Base-by-base conservation (phyloP, 2,888 invertebrate genomes). In the Phymatocera aterrima region DNA sequence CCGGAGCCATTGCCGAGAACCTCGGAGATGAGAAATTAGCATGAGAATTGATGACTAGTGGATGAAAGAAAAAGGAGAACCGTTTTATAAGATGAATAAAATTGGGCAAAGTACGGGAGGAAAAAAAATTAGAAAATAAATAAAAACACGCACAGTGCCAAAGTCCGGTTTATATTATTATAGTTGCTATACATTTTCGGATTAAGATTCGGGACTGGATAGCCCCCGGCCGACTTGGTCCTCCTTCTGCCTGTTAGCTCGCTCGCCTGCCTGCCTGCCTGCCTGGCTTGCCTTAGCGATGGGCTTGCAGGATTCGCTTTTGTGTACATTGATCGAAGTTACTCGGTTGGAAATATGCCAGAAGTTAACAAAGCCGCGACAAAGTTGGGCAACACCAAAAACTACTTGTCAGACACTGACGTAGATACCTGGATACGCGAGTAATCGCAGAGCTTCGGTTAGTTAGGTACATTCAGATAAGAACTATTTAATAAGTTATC, bases 291-390 rank as follows among this genome's bases (percentile, higher is more conserved):
- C 64, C 72, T 72, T 72, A 43, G 21, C 40, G 18, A 3, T 24
- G 18, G 34, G 64, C n/a, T 37, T 64, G 34, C 64, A 37, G 43
- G 43, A n/a, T n/a, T n/a, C 46, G 43, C 43, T 51, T 60, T 72
- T 51, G 31, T 72, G 21, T 51, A 72, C 74, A 84, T 84, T 79
- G 65, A 83, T 83, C 79, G 79, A 81, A 78, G 78, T 82, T 81
- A 83, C 81, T 83, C 84, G 82, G 60, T 81, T 79, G 84, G 81
- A 82, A 81, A 79, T 77, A 64, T 82, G 83, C 75, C 80, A 72
- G 72, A 72, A 51, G 48, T 72, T 72, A 72, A 72, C 72, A 72
- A 72, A 72, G 34, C 48, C 34, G 34, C 72, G 72, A 72, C 72
- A 72, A 72, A 72, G 72, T 72, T 72, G 72, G 72, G 72, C 72